Evolutionary conservation across 2,113 vertebrate genomes (phyloP), one percentile per base, ranked within the genome.

Genomic region (Todiramphus saurophagus): DNA sequence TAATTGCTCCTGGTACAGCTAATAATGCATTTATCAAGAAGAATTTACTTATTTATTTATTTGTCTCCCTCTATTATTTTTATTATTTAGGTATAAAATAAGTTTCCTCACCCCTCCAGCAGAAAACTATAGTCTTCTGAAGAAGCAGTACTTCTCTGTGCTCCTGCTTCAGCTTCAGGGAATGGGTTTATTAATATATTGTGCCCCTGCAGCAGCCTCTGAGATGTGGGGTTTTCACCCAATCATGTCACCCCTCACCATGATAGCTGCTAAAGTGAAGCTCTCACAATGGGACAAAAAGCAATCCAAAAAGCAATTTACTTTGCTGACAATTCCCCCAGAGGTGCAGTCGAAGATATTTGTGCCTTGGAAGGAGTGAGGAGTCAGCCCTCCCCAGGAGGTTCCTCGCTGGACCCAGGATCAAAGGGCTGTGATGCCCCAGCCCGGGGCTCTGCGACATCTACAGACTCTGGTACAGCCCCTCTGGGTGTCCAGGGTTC

Each of bases 1-100:
- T 97, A 97, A 97, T 98, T 97, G 96, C 93, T 97, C 93, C 95
- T 93, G 93, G 96, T 97, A 78, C 56, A 74, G 88, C 94, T 96
- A 96, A 97, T 97, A 98, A 97, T 93, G 84, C 88, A 91, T 93
- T 90, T 84, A 96, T 96, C 90, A 86, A 93, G 78, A 70, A 92
- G 89, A 56, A 89, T 91, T 90, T 87, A 85, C 33, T 96, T 96
- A 95, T 94, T 96, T 97, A 92, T 95, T 97, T 97, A 92, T 95
- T 93, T 94, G 51, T 11, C n/a, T 86, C 24, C 12, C 43, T 95
- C 91, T 97, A 87, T 91, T 94, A 91, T 92, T 94, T 87, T 94
- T 94, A 91, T 76, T 93, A 89, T 96, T 91, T 94, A 80, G 73
- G 69, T 80, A 69, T 81, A 89, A 90, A 92, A 87, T 58, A 68